phyloP scores from a whole-genome alignment of 2,888 invertebrate species.

The Ennomos fuscantarius region DNA sequence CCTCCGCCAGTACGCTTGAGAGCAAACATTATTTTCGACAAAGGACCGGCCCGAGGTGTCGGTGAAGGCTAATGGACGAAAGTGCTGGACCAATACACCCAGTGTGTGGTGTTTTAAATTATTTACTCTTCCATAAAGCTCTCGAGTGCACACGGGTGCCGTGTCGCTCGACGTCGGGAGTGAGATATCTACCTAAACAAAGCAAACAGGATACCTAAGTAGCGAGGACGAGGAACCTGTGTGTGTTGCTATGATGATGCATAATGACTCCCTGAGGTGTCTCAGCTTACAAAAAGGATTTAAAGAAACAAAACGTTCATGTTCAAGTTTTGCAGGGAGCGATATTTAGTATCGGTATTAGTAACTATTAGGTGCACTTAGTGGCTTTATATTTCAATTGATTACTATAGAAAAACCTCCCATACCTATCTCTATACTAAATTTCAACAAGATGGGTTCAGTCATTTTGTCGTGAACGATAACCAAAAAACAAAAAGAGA shows the following conservation, averaged over 20 bases:
- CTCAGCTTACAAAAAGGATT: slow-evolving; percentile 14
- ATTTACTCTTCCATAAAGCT: slow-evolving; percentile 84
- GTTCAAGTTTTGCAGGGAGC: too few relatives aligned
- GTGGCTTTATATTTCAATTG: too few relatives aligned
- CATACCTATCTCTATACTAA: too few relatives aligned
- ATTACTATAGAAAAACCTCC: too few relatives aligned
- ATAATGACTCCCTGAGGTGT: slow-evolving; percentile 31
- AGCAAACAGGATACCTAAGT: slow-evolving; percentile 53
- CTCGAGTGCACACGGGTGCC: slow-evolving; percentile 65
- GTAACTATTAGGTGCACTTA: too few relatives aligned
- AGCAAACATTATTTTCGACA: slow-evolving; percentile 78
- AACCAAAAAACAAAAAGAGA: too few relatives aligned
- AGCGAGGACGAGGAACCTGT: slow-evolving; percentile 32
- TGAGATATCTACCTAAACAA: slow-evolving; percentile 56
- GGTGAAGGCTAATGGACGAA: slow-evolving; percentile 79
- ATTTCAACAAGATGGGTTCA: too few relatives aligned
- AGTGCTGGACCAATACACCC: slow-evolving; percentile 82
- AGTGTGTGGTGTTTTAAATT: slow-evolving; percentile 84
- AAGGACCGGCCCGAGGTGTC: slow-evolving; percentile 77
- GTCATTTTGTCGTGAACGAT: too few relatives aligned
- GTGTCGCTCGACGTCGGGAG: slow-evolving; percentile 54
- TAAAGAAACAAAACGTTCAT: slow-evolving; percentile 5
- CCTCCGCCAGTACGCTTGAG: slow-evolving; percentile 57
- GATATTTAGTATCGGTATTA: too few relatives aligned
- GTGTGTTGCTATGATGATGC: slow-evolving; percentile 34